Percentiles rank a stretch among this genome's conserved stretches.
Conservation (phyloP, 2,888 invertebrate species). For the Euzophera pinguis region DNA sequence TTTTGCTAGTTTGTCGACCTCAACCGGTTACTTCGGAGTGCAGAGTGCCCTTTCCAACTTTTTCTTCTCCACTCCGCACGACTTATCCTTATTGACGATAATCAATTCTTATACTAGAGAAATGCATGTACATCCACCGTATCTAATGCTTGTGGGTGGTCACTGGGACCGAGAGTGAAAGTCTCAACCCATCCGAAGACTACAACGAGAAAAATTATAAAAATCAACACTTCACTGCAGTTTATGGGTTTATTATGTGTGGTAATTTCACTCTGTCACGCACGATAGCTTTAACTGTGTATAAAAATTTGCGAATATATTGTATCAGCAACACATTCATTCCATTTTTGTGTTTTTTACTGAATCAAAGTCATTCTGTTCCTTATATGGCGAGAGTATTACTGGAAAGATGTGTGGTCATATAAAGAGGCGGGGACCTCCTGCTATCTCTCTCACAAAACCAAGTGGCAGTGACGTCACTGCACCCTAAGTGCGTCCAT, state of each 20-base stretch:
- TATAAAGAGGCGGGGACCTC: too few relatives aligned
- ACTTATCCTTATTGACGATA: neutral
- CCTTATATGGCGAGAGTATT: too few relatives aligned
- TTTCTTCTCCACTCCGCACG: too few relatives aligned
- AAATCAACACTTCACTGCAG: neutral
- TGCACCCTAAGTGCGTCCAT: too few relatives aligned
- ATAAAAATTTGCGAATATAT: neutral
- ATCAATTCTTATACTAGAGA: neutral
- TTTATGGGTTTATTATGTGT: constrained; percentile 5
- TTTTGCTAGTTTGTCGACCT: too few relatives aligned
- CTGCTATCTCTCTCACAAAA: too few relatives aligned
- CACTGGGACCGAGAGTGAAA: neutral
- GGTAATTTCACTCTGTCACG: neutral
- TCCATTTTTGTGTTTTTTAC: neutral
- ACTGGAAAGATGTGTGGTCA: too few relatives aligned
- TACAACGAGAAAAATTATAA: neutral
- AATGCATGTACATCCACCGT: neutral
- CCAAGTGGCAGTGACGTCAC: too few relatives aligned
- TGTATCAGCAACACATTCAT: neutral
- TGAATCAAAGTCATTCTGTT: too few relatives aligned
- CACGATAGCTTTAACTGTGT: neutral
- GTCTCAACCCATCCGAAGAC: neutral
- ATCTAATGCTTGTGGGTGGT: neutral
- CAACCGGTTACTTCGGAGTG: too few relatives aligned
- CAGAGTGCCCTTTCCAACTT: too few relatives aligned